A percentile compares a stretch with the other conserved stretches of the same genome.
phyloP scores from a whole-genome alignment of 2,113 vertebrate genomes.

The Leptosomus discolor region DNA sequence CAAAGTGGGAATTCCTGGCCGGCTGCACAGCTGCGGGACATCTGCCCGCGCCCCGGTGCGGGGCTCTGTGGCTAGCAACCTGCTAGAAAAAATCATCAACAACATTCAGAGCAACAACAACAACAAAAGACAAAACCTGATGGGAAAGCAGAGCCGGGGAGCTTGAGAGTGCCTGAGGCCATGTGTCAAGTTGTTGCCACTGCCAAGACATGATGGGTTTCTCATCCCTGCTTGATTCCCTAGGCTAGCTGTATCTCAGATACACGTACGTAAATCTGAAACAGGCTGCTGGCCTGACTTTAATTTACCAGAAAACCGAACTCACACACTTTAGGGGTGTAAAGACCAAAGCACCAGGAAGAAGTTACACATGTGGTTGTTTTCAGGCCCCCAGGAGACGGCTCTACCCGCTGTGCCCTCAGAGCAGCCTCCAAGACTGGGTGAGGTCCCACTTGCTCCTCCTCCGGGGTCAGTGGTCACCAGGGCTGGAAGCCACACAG shows the following conservation, averaged over 20 bases:
- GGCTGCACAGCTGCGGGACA: background rate
- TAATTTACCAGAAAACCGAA: background rate
- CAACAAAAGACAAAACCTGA: too few species aligned
- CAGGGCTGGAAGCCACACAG: background rate
- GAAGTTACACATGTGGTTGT: background rate
- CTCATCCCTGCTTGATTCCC: background rate
- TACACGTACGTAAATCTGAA: background rate
- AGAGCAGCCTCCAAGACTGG: background rate
- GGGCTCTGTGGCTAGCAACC: background rate
- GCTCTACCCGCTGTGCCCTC: rapidly evolving
- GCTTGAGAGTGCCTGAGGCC: background rate
- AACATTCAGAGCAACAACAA: background rate
- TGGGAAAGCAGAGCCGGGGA: background rate
- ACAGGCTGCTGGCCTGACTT: background rate
- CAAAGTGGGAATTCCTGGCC: background rate
- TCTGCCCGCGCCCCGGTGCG: rapidly evolving
- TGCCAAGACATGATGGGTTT: rapidly evolving
- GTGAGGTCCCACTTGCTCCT: background rate
- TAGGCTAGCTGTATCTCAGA: background rate
- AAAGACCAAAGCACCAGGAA: background rate
- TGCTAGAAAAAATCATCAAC: background rate
- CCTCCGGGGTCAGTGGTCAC: background rate
- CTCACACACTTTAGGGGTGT: background rate
- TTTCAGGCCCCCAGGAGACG: background rate
- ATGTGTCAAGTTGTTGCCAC: background rate